phyloP scores from a whole-genome alignment of 2,888 invertebrate species.

The Stramonita haemastoma region DNA sequence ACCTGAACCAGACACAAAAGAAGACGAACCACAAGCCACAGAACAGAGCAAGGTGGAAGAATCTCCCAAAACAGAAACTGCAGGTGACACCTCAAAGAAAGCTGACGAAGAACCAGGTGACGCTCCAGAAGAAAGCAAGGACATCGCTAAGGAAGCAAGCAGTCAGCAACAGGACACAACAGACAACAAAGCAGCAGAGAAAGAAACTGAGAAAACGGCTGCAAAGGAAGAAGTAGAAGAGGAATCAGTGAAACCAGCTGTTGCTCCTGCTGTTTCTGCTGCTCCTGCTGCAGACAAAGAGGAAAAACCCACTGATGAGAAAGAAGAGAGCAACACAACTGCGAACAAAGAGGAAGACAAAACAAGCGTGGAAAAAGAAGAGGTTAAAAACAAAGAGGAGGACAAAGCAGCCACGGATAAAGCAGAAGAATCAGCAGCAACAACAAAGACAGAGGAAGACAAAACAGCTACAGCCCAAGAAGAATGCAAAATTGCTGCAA shows the following conservation, averaged over 20 bases:
- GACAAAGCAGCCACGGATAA: neutral
- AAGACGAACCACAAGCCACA: neutral
- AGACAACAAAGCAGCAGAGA: neutral
- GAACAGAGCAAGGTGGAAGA: neutral
- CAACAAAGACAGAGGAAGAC: neutral
- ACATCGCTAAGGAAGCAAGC: neutral
- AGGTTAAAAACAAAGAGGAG: neutral
- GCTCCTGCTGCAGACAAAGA: neutral
- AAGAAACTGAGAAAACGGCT: neutral
- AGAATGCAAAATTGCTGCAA: neutral
- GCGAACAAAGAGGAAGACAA: neutral
- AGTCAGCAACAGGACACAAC: neutral
- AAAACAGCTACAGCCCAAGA: neutral
- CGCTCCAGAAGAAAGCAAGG: neutral
- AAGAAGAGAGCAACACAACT: neutral
- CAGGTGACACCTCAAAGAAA: neutral
- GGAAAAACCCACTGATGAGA: neutral
- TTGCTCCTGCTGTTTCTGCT: no score
- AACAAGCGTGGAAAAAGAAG: neutral
- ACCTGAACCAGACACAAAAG: no score
- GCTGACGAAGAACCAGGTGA: neutral
- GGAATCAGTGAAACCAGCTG: neutral
- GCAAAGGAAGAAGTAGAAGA: neutral
- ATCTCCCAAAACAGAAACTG: neutral
- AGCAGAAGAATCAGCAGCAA: neutral